Base-by-base conservation (phyloP, 2,797 vertebrate genomes). In the Poliocrania exsul region DNA sequence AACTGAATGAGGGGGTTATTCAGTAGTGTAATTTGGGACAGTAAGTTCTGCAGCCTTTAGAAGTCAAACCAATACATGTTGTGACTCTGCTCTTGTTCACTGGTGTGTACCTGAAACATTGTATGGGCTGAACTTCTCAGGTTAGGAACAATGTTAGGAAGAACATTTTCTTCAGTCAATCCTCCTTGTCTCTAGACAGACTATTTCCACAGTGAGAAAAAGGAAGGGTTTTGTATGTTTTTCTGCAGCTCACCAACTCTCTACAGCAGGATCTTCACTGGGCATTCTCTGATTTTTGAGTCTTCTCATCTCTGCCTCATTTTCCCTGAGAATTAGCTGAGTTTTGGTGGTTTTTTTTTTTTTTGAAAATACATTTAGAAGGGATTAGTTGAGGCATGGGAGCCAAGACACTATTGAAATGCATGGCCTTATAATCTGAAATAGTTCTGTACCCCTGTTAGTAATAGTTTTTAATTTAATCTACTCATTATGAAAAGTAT, bases 1-100 rank as follows among this genome's bases (percentile, higher is more conserved):
- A 92, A 53, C 6, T 13, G 42, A 86, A 61, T 69, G 91, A 94
- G 86, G 93, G 94, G 73, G 64, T 93, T 90, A 79, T 79, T 95
- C 88, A 88, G 90, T 91, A 90, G 71, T 69, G 72, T 82, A 90
- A 77, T 51, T 66, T 67, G 60, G 92, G 78, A 86, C 40, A 61
- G 89, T 64, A 97, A 93, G 87, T 29, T 21, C 94, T 77, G 87
- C 78, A 67, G 73, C 71, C 91, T 95, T 96, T 82, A 93, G 88
- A 96, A 95, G 74, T 35, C 73, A 69, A 95, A 92, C 35, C 81
- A 81, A 9, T 77, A 28, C 72, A 75, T 94, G 87, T 96, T 82
- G 5, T 85, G 38, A 69, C 37, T 37, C 54, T 62, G 24, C 47
- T 37, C 1, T 46, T 95, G 62, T 80, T 77, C 8, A 2, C 31